Conservation (phyloP, 2,888 invertebrate genomes). For the Heteromyza rotundicornis region DNA sequence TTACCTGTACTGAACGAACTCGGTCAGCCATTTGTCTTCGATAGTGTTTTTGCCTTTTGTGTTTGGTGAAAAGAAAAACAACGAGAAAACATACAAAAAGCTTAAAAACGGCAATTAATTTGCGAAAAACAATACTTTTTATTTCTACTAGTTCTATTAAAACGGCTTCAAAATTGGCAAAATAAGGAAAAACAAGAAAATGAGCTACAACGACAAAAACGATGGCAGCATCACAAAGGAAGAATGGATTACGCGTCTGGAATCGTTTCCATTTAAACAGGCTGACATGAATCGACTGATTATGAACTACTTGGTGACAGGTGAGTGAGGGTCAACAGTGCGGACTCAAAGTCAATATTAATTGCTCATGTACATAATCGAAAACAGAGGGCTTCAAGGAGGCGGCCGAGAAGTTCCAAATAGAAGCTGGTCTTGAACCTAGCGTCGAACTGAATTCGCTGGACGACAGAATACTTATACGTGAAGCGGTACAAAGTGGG, state of each 20-base stretch:
- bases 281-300: constrained; percentile 96
- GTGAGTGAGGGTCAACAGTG: constrained; percentile 62
- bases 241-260: constrained; percentile 60
- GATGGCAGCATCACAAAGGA: constrained; percentile 60
- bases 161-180: constrained; percentile 60
- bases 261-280: constrained; percentile 77
- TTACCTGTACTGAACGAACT: no score
- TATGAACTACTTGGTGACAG: constrained; percentile 98
- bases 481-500: constrained; percentile 92
- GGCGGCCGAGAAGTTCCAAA: constrained; percentile 94
- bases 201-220: constrained; percentile 61
- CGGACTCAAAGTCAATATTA: neutral
- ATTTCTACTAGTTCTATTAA: constrained; percentile 19
- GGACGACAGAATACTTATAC: constrained; percentile 89
- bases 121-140: constrained; percentile 19
- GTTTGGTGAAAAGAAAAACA: no score
- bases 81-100: no score
- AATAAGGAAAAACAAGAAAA: constrained; percentile 56
- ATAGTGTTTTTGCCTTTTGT: no score
- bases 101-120: constrained; percentile 59
- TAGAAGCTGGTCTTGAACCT: constrained; percentile 87
- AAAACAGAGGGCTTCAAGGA: constrained; percentile 96
- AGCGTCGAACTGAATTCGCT: constrained; percentile 81
- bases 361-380: constrained; percentile 32
- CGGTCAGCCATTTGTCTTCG: no score